Evolutionary conservation across 2,888 invertebrate species (phyloP).

Genomic region (Stenotaenia linearis): DNA sequence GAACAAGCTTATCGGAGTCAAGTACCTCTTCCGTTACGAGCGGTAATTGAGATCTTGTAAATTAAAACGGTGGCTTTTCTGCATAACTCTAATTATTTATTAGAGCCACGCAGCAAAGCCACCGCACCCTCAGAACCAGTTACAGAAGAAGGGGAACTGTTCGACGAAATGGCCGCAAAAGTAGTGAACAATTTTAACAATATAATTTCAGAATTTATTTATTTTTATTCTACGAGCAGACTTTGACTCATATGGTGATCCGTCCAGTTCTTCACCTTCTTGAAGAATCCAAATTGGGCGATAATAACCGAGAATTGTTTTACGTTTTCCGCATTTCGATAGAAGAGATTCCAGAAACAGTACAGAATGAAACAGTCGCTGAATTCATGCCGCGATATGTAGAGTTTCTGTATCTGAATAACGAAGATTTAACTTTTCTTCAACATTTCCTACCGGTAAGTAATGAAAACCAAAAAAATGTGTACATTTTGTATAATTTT

Average conservation of each 20-base stretch:
- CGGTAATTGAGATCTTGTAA: neutral
- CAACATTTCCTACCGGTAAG: neutral
- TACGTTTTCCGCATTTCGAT: neutral
- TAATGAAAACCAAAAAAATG: neutral
- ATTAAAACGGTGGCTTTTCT: no score
- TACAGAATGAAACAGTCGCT: neutral
- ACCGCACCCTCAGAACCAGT: neutral
- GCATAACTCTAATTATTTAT: neutral
- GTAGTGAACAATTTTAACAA: neutral
- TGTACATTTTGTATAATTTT: neutral
- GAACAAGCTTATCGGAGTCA: neutral
- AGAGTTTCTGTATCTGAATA: neutral
- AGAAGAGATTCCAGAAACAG: neutral
- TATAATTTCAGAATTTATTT: neutral
- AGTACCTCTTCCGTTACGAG: neutral
- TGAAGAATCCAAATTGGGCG: neutral
- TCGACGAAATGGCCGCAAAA: neutral
- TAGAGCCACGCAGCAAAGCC: neutral
- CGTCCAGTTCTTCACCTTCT: neutral
- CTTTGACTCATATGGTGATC: neutral
- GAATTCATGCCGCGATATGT: neutral
- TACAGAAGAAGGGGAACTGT: neutral
- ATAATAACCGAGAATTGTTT: neutral
- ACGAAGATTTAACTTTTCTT: neutral
- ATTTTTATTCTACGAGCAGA: neutral